Percentiles rank a stretch among this genome's conserved stretches.
These are phyloP conservation scores for Anomalospiza imberbis DNA, from an alignment of 2,797 vertebrate species.

Conservation along the genomic window DNA sequence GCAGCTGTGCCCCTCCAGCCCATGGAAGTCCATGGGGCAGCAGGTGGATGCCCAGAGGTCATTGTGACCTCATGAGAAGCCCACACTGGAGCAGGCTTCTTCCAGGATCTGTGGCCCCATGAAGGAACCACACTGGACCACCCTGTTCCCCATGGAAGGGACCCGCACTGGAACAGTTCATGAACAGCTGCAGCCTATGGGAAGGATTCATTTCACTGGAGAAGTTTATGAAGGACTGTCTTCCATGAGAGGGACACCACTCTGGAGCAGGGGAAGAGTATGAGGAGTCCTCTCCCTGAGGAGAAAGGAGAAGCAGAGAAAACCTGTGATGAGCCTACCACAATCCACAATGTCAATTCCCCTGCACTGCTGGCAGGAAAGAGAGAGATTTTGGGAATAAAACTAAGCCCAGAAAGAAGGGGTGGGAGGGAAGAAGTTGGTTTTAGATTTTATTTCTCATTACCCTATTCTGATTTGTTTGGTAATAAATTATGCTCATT, in stretches of 20 bases:
- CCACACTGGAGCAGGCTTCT: not conserved
- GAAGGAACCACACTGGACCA: not conserved
- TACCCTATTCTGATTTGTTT: not conserved
- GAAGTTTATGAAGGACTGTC: not conserved
- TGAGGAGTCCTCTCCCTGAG: not conserved
- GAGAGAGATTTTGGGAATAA: not conserved
- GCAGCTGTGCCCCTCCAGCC: not conserved
- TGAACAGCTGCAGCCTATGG: not conserved
- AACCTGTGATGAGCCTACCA: not conserved
- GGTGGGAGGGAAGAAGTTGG: accelerated
- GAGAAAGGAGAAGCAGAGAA: not conserved
- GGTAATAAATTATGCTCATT: not conserved
- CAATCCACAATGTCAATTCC: not conserved
- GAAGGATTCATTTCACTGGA: not conserved
- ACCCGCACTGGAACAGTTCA: not conserved
- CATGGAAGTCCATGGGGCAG: not conserved
- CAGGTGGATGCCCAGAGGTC: not conserved
- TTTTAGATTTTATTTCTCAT: not conserved
- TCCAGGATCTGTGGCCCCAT: not conserved
- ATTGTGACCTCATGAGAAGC: not conserved
- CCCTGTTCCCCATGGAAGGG: too few species aligned
- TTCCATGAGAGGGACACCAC: not conserved
- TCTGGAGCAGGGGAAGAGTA: not conserved
- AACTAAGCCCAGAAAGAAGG: not conserved
- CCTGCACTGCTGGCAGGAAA: not conserved